These are phyloP conservation scores for Mugil cephalus DNA, from an alignment of 2,113 vertebrate genomes.

Conservation along the genomic window DNA sequence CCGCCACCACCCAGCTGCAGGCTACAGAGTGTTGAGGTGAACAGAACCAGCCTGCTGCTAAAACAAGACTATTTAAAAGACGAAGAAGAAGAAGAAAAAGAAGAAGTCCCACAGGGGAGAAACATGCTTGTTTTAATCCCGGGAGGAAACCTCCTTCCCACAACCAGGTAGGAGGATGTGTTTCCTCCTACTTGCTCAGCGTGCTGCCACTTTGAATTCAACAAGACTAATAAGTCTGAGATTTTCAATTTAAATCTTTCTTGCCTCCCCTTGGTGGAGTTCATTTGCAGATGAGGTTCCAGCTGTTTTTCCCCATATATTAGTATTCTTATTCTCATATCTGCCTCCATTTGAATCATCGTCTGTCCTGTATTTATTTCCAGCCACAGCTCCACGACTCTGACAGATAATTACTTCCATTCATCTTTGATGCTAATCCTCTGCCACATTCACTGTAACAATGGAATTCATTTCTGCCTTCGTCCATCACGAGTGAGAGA, in stretches of 20 bases:
- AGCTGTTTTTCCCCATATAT: neutral
- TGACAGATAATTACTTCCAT: slow-evolving; percentile 39
- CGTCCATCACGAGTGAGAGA: too few species aligned
- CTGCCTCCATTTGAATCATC: neutral
- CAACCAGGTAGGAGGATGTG: neutral
- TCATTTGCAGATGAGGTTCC: neutral
- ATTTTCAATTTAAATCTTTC: slow-evolving; percentile 42
- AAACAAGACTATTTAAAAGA: too few species aligned
- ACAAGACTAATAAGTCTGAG: slow-evolving; percentile 28
- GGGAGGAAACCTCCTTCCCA: too few species aligned
- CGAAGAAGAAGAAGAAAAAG: too few species aligned
- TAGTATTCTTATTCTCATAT: slow-evolving; percentile 4
- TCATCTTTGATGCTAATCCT: slow-evolving; percentile 16
- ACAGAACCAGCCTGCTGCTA: too few species aligned
- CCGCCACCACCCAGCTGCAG: too few species aligned
- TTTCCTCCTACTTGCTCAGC: slow-evolving; percentile 9
- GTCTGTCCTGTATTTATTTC: slow-evolving; percentile 14
- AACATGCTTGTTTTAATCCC: too few species aligned
- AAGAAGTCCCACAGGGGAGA: too few species aligned
- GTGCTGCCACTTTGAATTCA: slow-evolving; percentile 5
- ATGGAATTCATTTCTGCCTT: slow-evolving; percentile 1
- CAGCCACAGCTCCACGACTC: slow-evolving; percentile 5
- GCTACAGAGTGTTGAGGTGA: too few species aligned
- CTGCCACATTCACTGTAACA: neutral
- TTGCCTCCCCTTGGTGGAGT: neutral